Percentiles rank a stretch among this genome's conserved stretches.
Conservation (phyloP, 1,140 invertebrate genomes). For the Octopus sinensis region DNA sequence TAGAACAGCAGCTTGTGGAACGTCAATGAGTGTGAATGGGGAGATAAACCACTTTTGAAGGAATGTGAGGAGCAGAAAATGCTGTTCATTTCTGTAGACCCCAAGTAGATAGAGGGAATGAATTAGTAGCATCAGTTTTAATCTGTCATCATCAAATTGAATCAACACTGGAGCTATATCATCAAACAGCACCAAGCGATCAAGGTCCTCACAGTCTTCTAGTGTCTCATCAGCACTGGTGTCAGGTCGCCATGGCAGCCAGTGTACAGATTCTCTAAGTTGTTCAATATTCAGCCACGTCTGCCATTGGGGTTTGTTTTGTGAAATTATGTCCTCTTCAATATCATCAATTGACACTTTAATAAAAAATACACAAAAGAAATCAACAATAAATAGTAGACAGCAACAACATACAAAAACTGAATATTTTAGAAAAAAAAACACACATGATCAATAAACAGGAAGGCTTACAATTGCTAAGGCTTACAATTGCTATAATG, state of each 20-base stretch:
- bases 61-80: not conserved
- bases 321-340: conserved; percentile 39
- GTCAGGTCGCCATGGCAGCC: conserved; percentile 59
- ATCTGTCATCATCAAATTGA: conserved; percentile 35
- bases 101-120: conserved; percentile 55
- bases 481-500: too few species aligned
- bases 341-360: conserved; percentile 41
- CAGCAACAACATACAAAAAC: too few species aligned
- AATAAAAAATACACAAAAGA: not conserved
- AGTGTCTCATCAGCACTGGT: conserved; percentile 45
- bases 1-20: too few species aligned
- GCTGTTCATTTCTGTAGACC: conserved; percentile 21
- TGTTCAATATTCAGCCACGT: conserved; percentile 59
- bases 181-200: conserved; percentile 58
- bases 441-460: too few species aligned
- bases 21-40: not conserved
- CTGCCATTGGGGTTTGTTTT: conserved; percentile 33
- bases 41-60: not conserved
- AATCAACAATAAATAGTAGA: too few species aligned
- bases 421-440: too few species aligned
- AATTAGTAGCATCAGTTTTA: conserved; percentile 47
- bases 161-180: conserved; percentile 55
- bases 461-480: too few species aligned
- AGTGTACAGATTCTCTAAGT: conserved; percentile 51
- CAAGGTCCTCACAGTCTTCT: conserved; percentile 59